A percentile compares a stretch with the other conserved stretches of the same genome.
These are phyloP conservation scores for Scrobipalpa costella DNA, from an alignment of 2,888 invertebrate genomes.

Conservation along the genomic window DNA sequence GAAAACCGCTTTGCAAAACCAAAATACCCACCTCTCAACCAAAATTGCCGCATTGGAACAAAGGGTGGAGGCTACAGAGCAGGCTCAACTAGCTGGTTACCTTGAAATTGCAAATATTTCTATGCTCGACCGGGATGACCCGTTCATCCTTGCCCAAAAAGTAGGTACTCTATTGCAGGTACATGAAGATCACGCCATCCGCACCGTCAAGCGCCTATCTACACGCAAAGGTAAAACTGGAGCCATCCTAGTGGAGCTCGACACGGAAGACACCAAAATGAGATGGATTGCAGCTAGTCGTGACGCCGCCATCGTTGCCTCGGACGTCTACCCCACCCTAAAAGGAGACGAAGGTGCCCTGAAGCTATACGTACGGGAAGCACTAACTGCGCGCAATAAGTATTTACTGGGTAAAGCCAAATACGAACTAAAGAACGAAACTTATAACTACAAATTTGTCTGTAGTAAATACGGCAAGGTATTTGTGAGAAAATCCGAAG, in stretches of 20 bases:
- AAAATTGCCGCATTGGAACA: conserved; percentile 25
- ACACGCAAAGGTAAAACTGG: conserved; percentile 15
- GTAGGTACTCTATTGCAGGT: background rate
- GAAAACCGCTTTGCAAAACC: conserved; percentile 26
- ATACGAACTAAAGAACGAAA: background rate
- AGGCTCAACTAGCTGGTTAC: background rate
- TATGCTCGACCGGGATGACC: background rate
- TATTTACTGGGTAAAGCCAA: conserved; percentile 17
- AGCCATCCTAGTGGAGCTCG: conserved; percentile 10
- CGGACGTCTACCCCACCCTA: background rate
- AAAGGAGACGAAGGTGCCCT: background rate
- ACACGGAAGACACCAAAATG: background rate
- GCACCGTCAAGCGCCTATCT: conserved; percentile 3
- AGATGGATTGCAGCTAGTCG: conserved; percentile 16
- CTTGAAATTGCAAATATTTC: conserved; percentile 1
- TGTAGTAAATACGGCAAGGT: conserved; percentile 26
- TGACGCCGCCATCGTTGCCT: background rate
- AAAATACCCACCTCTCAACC: conserved; percentile 26
- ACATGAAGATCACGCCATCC: background rate
- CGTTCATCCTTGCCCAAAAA: background rate
- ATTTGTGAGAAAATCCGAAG: conserved; percentile 15
- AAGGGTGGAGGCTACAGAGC: background rate
- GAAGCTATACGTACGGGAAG: conserved; percentile 18
- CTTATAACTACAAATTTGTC: background rate
- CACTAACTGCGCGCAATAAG: conserved; percentile 15